phyloP scores from a whole-genome alignment of 1,140 invertebrate genomes.

The Trachymyrmex septentrionalis region DNA sequence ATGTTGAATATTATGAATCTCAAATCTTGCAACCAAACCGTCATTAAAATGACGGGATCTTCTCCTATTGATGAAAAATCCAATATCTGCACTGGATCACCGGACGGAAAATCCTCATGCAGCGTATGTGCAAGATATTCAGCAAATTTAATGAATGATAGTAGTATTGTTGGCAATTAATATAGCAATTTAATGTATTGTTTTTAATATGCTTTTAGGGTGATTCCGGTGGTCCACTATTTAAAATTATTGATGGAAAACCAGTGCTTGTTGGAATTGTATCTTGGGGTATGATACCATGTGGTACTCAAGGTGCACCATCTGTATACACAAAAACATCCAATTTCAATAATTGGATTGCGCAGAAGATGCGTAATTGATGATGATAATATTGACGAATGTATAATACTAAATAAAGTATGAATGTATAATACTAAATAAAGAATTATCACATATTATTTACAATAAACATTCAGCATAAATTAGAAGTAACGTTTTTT shows the following conservation, averaged over 20 bases:
- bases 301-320: constrained; percentile 88
- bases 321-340: constrained; percentile 91
- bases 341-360: constrained; percentile 86
- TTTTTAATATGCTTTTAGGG: constrained; percentile 81
- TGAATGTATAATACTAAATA: too few relatives aligned
- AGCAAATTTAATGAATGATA: neutral
- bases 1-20: constrained; percentile 66
- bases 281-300: constrained; percentile 92
- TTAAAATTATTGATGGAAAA: too few relatives aligned
- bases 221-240: constrained; percentile 89
- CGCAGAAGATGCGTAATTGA: constrained; percentile 14
- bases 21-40: constrained; percentile 62
- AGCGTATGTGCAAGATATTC: constrained; percentile 85
- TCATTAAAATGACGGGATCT: constrained; percentile 62
- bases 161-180: neutral
- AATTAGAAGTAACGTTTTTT: too few relatives aligned
- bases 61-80: constrained; percentile 75
- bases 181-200: neutral
- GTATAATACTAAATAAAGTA: neutral
- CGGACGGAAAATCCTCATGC: constrained; percentile 87
- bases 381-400: constrained; percentile 4
- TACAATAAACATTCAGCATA: too few relatives aligned
- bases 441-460: too few relatives aligned
- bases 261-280: constrained; percentile 86
- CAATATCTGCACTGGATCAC: constrained; percentile 88